Evolutionary conservation across 2,797 vertebrate genomes (phyloP).

Genomic region (Anguilla anguilla): DNA sequence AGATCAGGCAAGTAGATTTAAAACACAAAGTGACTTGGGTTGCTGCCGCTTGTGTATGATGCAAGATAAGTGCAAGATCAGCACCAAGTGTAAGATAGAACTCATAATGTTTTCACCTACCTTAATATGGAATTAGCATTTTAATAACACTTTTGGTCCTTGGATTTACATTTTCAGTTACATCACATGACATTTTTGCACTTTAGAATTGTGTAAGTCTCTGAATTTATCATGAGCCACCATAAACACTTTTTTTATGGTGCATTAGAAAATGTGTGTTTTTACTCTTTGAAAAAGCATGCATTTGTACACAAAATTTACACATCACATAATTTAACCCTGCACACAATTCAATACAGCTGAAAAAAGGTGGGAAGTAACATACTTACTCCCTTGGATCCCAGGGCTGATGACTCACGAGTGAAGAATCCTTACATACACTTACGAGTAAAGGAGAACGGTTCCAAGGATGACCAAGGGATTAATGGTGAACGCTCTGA

Average conservation of each 20-base stretch:
- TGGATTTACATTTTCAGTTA: too few species aligned
- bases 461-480: slow-evolving; percentile 43
- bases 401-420: slow-evolving; percentile 45
- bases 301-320: not conserved
- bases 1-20: slow-evolving; percentile 45
- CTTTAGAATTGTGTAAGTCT: too few species aligned
- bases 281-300: not conserved
- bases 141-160: too few species aligned
- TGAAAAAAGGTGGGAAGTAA: not conserved
- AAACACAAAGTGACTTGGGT: not conserved
- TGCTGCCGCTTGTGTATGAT: too few species aligned
- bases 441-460: slow-evolving; percentile 48
- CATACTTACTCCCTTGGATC: slow-evolving; percentile 25
- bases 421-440: slow-evolving; percentile 56
- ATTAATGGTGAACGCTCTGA: slow-evolving; percentile 30
- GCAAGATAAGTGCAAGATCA: too few species aligned
- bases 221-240: too few species aligned
- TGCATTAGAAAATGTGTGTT: not conserved
- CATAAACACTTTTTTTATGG: too few species aligned
- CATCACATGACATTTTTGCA: too few species aligned
- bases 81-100: too few species aligned
- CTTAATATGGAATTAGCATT: too few species aligned
- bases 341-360: not conserved
- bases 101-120: too few species aligned
- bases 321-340: not conserved